A percentile compares a stretch with the other conserved stretches of the same genome.
phyloP scores from a whole-genome alignment of 2,888 invertebrate species.

The Thera obeliscata region DNA sequence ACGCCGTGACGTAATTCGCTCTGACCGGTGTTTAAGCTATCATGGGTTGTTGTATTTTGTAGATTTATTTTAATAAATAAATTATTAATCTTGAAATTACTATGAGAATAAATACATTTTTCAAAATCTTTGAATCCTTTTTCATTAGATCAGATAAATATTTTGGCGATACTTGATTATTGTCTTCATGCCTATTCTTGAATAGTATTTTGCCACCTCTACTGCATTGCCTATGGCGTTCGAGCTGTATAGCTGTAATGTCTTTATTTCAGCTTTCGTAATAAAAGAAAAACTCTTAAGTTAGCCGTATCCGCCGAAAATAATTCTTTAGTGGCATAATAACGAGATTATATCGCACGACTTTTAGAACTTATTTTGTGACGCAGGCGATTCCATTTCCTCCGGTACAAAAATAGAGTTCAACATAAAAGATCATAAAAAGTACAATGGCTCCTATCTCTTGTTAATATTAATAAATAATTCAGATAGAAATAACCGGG shows the following conservation, averaged over 20 bases:
- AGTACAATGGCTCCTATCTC: neutral
- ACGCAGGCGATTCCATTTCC: neutral
- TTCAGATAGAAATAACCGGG: neutral
- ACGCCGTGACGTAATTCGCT: no score
- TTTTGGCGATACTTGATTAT: no score
- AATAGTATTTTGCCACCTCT: no score
- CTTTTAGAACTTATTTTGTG: neutral
- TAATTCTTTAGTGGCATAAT: conserved; percentile 1
- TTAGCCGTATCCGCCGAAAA: neutral
- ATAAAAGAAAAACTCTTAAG: conserved; percentile 5
- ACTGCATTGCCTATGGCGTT: neutral
- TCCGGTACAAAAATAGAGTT: neutral
- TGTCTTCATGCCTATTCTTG: no score
- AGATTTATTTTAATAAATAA: no score
- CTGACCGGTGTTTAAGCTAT: no score
- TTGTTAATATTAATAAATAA: neutral
- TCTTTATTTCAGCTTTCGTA: conserved; percentile 5
- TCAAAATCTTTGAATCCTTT: no score
- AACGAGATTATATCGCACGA: neutral
- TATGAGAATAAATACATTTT: no score
- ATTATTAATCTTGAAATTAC: no score
- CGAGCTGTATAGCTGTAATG: neutral
- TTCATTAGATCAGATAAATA: no score
- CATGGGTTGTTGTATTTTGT: no score
- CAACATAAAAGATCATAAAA: neutral